Conservation (phyloP, 2,113 vertebrate species). For the Eclectus roratus region DNA sequence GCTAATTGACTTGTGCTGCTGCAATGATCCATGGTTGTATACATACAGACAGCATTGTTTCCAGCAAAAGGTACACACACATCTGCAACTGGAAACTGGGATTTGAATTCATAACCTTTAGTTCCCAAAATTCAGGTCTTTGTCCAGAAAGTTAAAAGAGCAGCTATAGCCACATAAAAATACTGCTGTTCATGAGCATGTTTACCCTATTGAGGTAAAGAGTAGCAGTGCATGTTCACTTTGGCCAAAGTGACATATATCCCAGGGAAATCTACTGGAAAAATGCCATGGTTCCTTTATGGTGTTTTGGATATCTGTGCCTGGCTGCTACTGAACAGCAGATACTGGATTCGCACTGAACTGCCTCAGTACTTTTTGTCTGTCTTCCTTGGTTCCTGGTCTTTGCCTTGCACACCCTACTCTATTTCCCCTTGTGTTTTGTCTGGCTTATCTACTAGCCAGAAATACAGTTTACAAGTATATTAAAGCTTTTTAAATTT, state of each 20-base stretch:
- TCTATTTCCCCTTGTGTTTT: neutral
- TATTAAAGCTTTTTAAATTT: neutral
- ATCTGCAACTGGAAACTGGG: neutral
- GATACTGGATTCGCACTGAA: neutral
- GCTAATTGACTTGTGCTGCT: conserved; percentile 58
- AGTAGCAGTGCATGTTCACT: neutral
- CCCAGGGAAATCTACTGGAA: neutral
- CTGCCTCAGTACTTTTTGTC: neutral
- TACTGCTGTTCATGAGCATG: neutral
- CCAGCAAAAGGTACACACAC: neutral
- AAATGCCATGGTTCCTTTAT: neutral
- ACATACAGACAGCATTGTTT: conserved; percentile 24
- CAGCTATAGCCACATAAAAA: neutral
- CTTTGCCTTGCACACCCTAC: neutral
- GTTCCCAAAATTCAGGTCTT: neutral
- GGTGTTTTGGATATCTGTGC: neutral
- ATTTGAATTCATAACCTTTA: conserved; percentile 41
- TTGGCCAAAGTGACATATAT: neutral
- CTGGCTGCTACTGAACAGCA: neutral
- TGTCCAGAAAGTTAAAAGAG: conserved; percentile 8
- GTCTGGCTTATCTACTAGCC: neutral
- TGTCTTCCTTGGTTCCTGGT: neutral
- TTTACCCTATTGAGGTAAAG: neutral
- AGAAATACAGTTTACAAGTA: neutral
- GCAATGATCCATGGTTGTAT: conserved; percentile 1